These are phyloP conservation scores for Caenorhabditis inopinata DNA, from an alignment of 1,140 invertebrate species.

Conservation along the genomic window DNA sequence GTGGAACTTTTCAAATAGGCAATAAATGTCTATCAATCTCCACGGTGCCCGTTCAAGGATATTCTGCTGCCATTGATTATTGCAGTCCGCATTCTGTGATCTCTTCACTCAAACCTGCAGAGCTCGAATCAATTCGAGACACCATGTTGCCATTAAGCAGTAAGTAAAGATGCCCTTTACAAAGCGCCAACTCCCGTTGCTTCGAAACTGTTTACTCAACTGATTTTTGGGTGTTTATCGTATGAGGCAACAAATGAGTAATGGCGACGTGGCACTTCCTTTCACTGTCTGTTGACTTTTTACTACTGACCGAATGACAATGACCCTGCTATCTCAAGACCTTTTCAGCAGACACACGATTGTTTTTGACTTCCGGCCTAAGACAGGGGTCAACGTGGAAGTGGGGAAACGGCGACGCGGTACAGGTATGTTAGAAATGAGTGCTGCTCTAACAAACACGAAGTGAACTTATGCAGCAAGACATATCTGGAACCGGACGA, in stretches of 20 bases:
- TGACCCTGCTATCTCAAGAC: not conserved
- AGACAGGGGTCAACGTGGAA: conserved; percentile 34
- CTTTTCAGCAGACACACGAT: conserved; percentile 11
- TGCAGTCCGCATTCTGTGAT: not conserved
- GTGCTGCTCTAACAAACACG: too few species aligned
- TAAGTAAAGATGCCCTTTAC: conserved; percentile 9
- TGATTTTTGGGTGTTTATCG: conserved; percentile 28
- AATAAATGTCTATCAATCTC: conserved; percentile 27
- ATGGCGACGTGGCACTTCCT: conserved; percentile 26
- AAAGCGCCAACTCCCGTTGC: too few species aligned
- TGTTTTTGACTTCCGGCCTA: conserved; percentile 33
- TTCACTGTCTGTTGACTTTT: conserved; percentile 24
- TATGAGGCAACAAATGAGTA: conserved; percentile 11
- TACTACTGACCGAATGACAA: not conserved
- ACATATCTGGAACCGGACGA: conserved; percentile 3
- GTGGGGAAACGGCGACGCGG: conserved; percentile 27
- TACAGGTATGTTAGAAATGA: conserved; percentile 12
- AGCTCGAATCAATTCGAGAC: conserved; percentile 6
- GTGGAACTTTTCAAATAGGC: conserved; percentile 3
- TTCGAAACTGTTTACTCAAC: not conserved
- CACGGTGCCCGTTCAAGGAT: conserved; percentile 10
- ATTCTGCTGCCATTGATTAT: not conserved
- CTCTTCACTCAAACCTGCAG: not conserved
- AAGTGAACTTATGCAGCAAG: too few species aligned
- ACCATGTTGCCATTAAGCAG: not conserved